Evolutionary conservation across 2,888 invertebrate species (phyloP), one percentile per base, ranked within the genome.

Genomic region (Camponotus fellah): DNA sequence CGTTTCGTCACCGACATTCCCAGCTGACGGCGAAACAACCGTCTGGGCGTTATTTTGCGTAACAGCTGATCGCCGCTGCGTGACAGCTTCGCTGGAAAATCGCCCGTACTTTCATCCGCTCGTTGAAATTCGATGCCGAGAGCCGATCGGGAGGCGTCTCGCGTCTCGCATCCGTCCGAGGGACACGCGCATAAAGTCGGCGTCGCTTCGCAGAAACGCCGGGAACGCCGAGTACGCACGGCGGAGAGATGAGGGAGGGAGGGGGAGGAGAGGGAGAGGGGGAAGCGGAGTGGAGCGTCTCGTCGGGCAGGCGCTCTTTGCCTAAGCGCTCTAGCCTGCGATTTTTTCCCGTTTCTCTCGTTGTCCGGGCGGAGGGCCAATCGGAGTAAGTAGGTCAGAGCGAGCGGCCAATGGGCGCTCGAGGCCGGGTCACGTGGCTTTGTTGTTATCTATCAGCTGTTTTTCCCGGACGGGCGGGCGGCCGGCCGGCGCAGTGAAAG

Each of bases 391-490:
- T 96, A 96, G 96, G 96, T 96, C 96, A 96, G 91, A 88, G 89
- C 89, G 87, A 85, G 86, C 89, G 87, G 86, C 96, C 96, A 96
- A 96, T 96, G 88, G 91, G 86, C 83, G 89, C 83, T 88, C 93
- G 91, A 91, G 91, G 91, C 91, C 89, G 89, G 91, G 94, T 96
- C 96, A 96, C 96, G 95, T 96, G 96, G 96, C 94, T 96, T 96
- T 96, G 96, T 96, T 96, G 96, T 96, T 96, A 96, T 96, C 96
- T 95, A 96, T 96, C 96, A 96, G 96, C 96, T 96, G 96, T 96
- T 95, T 93, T 92, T 92, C 93, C 94, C 93, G 93, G 94, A 92
- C 92, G 93, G 93, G 91, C 92, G 92, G 91, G 90, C 87, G 91
- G 92, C 93, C 94, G 93, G 93, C 93, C 92, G 93, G 93, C 93